phyloP scores from a whole-genome alignment of 2,113 vertebrate species.

The Tichodroma muraria region DNA sequence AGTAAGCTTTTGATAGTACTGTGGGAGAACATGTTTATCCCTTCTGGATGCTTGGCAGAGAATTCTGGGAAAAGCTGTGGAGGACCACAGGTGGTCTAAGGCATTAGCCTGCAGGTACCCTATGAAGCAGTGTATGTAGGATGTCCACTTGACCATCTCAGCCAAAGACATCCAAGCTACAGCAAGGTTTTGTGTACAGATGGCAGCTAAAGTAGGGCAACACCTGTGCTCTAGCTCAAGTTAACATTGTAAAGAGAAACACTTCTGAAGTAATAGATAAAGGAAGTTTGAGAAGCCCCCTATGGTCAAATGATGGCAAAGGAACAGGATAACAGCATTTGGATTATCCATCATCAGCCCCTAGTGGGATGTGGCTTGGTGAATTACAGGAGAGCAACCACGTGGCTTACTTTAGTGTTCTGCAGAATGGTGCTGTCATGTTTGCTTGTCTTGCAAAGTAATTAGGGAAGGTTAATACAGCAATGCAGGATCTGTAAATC shows the following conservation, averaged over 20 bases:
- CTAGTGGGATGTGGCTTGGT: rapidly evolving
- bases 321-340: not conserved
- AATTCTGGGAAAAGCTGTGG: not conserved
- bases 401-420: not conserved
- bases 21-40: not conserved
- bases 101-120: not conserved
- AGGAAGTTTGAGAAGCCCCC: not conserved
- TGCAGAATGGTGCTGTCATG: not conserved
- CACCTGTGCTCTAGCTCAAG: conserved; percentile 17
- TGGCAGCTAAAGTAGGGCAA: conserved; percentile 28
- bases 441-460: not conserved
- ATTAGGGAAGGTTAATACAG: not conserved
- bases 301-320: not conserved
- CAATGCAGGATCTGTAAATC: not conserved
- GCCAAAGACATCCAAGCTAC: not conserved
- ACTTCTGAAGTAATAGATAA: not conserved
- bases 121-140: not conserved
- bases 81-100: not conserved
- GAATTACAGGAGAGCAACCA: not conserved
- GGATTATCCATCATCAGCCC: not conserved
- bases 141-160: not conserved
- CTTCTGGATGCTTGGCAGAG: not conserved
- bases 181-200: not conserved
- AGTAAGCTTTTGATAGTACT: not conserved
- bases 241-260: not conserved